Evolutionary conservation across 2,888 invertebrate genomes (phyloP).

Genomic region (Lasioglossum vierecki): DNA sequence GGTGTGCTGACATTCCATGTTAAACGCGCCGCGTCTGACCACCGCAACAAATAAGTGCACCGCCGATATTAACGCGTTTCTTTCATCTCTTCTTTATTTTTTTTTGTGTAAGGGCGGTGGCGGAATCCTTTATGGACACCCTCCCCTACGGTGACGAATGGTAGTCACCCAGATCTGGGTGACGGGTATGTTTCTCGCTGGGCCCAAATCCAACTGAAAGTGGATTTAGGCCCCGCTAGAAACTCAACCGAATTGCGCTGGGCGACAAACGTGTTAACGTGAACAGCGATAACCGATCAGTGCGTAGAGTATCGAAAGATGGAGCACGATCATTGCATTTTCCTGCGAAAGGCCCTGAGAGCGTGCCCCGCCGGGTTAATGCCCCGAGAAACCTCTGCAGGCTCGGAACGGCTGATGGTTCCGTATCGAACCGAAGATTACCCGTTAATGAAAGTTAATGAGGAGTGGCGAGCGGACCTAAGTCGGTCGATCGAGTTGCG

Average conservation of each 20-base stretch:
- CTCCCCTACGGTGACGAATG: too few relatives aligned
- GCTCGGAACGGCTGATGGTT: conserved; percentile 17
- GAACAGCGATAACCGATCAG: background rate
- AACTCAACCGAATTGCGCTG: too few relatives aligned
- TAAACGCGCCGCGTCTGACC: background rate
- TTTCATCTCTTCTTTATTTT: background rate
- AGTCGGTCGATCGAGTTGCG: conserved; percentile 48
- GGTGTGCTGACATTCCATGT: background rate
- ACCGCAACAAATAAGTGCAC: too few relatives aligned
- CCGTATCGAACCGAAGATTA: conserved; percentile 50
- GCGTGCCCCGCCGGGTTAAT: background rate
- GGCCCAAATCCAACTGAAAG: too few relatives aligned
- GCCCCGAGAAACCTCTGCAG: conserved; percentile 17
- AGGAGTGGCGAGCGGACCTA: conserved; percentile 38
- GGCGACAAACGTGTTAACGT: too few relatives aligned
- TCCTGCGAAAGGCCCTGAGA: background rate
- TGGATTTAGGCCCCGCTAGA: too few relatives aligned
- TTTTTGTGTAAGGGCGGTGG: too few relatives aligned
- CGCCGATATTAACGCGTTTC: background rate
- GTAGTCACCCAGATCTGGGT: too few relatives aligned
- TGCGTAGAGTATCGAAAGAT: background rate
- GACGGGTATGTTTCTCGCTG: too few relatives aligned
- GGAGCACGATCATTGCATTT: background rate
- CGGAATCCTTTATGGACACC: too few relatives aligned
- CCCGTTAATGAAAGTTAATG: conserved; percentile 45